These are phyloP conservation scores for Lampris incognitus DNA, from an alignment of 2,113 vertebrate species.

Conservation along the genomic window DNA sequence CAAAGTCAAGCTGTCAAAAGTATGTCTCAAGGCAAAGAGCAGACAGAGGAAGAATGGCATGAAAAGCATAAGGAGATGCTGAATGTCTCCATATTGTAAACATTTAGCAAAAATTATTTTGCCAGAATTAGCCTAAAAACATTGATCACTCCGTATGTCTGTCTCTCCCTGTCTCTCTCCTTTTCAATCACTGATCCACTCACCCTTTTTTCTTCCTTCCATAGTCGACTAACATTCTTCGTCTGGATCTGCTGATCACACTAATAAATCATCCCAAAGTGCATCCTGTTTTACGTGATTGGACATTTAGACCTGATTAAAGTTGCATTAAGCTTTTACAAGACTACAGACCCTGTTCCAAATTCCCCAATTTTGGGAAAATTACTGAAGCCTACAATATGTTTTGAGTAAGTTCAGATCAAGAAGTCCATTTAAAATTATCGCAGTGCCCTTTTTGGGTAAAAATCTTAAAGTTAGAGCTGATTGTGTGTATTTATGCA, in stretches of 20 bases:
- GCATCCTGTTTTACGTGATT: constrained; percentile 31
- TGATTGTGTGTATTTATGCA: neutral
- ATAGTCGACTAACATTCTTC: neutral
- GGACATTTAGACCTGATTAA: constrained; percentile 57
- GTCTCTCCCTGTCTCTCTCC: neutral
- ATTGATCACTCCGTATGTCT: constrained; percentile 50
- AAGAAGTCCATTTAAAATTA: constrained; percentile 20
- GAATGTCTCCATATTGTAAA: constrained; percentile 64
- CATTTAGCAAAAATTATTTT: constrained; percentile 58
- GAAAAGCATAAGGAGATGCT: constrained; percentile 46
- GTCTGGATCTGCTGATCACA: constrained; percentile 43
- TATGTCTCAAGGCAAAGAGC: constrained; percentile 54
- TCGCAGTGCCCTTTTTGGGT: constrained; percentile 65
- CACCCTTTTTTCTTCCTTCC: constrained; percentile 1
- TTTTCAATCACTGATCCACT: neutral
- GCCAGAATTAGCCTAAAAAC: constrained; percentile 53
- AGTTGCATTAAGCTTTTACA: constrained; percentile 49
- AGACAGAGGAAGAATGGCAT: constrained; percentile 19
- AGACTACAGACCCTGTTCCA: constrained; percentile 12
- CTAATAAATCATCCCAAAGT: constrained; percentile 48
- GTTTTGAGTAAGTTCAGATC: constrained; percentile 30
- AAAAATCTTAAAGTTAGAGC: constrained; percentile 25
- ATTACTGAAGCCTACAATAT: constrained; percentile 46
- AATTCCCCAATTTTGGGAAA: constrained; percentile 57
- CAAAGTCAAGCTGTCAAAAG: constrained; percentile 70